Evolutionary conservation across 2,888 invertebrate species (phyloP), one percentile per base, ranked within the genome.

Genomic region (Norana najaformis): DNA sequence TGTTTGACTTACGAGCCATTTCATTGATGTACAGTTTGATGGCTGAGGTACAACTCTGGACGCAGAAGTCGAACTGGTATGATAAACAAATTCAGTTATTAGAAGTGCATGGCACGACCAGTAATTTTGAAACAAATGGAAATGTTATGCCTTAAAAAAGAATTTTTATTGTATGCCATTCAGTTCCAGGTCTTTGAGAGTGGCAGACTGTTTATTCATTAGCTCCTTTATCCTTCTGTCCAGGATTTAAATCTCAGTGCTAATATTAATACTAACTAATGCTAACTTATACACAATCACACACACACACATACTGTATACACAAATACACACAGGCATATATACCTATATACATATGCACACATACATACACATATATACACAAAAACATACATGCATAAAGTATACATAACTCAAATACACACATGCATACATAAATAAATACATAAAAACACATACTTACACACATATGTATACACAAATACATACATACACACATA

Each of bases 11-110:
- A 97, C 97, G 96, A 96, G 96, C 96, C 91, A 97, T 95, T 93
- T 96, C 96, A 93, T 96, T 96, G 93, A 96, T 96, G 94, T 97
- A 97, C 90, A 96, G 96, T 93, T 96, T 96, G 89, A 97, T 95
- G 89, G 97, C 97, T 93, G 97, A 96, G 94, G 97, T 97, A 94
- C 97, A 97, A 90, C 97, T 97, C 95, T 97, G 96, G 47, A 97
- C 96, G 94, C 97, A 97, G 94, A 97, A 97, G 35, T 97, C 95
- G 94, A 96, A 96, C 93, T 96, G 89, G 35, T 37, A 85, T n/a
- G 6, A 36, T 37, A 85, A 85, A 85, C 35, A 85, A 85, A 69
- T n/a, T 69, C 69, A 47, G 69, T 69, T 69, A 69, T 69, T 69
- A 69, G 69, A n/a, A n/a, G 30, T 30, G 69, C 69, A n/a, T 47